Base-by-base conservation (phyloP, 1,140 invertebrate species). In the Doryteuthis pealeii region DNA sequence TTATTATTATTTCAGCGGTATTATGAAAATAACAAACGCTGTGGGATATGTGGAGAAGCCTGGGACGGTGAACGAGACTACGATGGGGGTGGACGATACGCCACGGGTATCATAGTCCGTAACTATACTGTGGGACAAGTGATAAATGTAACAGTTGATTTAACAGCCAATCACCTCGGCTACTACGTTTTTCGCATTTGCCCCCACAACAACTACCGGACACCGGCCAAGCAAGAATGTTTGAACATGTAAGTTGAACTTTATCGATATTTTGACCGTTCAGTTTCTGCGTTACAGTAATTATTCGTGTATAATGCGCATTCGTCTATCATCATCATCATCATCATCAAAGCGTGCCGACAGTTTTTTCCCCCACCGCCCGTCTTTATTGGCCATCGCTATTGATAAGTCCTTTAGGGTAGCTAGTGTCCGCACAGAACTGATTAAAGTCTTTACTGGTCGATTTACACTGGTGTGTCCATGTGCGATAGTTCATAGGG, bases 141-240 rank as follows among this genome's bases (percentile, higher is more conserved):
- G 6, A 62, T 62, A 12, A 62, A 62, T 62, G 54, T 62, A 22
- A 62, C 54, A n/a, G 5, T 62, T 5, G 22, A 62, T 6, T 62
- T 62, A 62, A 62, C 54, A 4, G 26, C 54, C 18, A 62, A 62
- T 18, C 54, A 62, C 1, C 70, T 72, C 15, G 54, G 45, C 77
- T 95, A 92, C 86, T 96, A 96, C 81, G 94, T 96, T 83, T 96
- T 96, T 87, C 90, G 93, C 68, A 80, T 95, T 0, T 97, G 95
- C 82, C 91, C 94, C 0, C 89, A 90, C 83, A 90, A 89, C 35
- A 85, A 86, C 85, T 70, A 69, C 43, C 70, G 65, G 3, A 75
- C 18, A 28, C 45, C 10, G 2, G 76, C 74, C 4, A 77, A 28
- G 2, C 28, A 70, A 31, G 71, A 71, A 15, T 79, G 78, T 65